These are phyloP conservation scores for Chrysolina haemoptera DNA, from an alignment of 2,888 invertebrate genomes.

Conservation along the genomic window DNA sequence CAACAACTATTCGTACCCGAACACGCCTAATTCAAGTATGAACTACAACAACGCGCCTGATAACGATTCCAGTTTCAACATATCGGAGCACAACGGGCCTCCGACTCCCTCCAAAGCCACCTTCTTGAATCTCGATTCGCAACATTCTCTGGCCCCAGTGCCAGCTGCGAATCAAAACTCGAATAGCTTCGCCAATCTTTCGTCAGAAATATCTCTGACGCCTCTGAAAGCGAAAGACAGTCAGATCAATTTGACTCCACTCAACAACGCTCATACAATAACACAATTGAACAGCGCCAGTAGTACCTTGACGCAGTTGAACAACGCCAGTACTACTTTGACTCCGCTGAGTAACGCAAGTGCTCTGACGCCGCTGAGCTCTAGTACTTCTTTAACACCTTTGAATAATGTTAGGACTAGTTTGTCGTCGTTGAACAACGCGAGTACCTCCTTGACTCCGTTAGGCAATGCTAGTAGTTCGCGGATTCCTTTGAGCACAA, in stretches of 20 bases:
- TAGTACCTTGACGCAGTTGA: not conserved
- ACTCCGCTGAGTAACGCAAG: constrained; percentile 18
- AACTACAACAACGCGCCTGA: constrained; percentile 39
- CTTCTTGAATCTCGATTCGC: constrained; percentile 55
- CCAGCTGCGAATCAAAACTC: constrained; percentile 37
- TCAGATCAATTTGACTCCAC: constrained; percentile 24
- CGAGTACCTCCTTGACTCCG: constrained; percentile 26
- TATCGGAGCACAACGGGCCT: constrained; percentile 40
- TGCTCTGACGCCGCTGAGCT: constrained; percentile 45
- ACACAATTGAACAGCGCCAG: not conserved
- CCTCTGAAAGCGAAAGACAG: constrained; percentile 31
- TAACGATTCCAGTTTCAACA: constrained; percentile 39
- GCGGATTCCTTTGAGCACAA: constrained; percentile 42
- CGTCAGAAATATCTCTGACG: constrained; percentile 54
- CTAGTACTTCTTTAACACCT: constrained; percentile 41
- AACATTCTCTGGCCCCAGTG: constrained; percentile 46
- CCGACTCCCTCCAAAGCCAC: constrained; percentile 41
- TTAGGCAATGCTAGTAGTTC: constrained; percentile 38
- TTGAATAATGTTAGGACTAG: constrained; percentile 32
- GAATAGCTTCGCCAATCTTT: constrained; percentile 49
- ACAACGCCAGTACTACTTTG: constrained; percentile 6
- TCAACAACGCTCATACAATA: constrained; percentile 12
- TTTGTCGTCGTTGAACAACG: constrained; percentile 29
- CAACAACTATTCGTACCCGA: constrained; percentile 53
- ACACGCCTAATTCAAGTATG: constrained; percentile 39